Evolutionary conservation across 2,113 vertebrate species (phyloP), one percentile per base, ranked within the genome.

Genomic region (Hippocampus mohnikei): DNA sequence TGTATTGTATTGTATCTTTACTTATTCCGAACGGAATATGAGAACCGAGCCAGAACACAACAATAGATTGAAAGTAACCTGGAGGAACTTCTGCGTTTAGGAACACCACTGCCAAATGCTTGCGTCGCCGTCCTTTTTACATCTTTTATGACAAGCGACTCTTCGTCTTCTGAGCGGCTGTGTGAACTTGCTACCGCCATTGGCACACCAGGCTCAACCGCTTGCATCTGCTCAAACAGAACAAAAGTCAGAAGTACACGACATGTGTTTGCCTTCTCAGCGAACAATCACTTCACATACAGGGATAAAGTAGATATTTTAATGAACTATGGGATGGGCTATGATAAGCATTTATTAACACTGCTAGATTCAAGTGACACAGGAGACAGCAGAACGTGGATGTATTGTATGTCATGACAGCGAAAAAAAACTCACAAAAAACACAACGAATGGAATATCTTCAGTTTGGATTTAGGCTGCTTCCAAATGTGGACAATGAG

Each of bases 71-170:
- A 55, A 7, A 72, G 81, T 70, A 89, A 98, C 96, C 96, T 95
- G 72, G 95, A 97, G 21, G 96, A 98, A 88, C 96, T 98, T 85
- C 96, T 94, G 66, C 96, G 93, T 84, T 97, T 98, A 58, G 96
- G 96, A 75, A 98, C 90, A 1, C 67, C 48, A 2, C 92, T 87
- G 33, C 90, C 87, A 76, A 94, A 93, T 3, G 94, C 92, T 87
- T 96, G 94, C 3, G 93, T 87, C 20, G 92, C 91, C 16, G 93
- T 92, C 83, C 95, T 92, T 81, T 96, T 94, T 40, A 91, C 61
- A 63, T 92, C 91, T 83, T 93, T 98, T 62, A 94, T 90, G 25
- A 93, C 94, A 0, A 94, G 91, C 25, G 93, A 91, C 11, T 96
- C 95, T 79, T 97, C 95, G 66, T 96, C 95, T 81, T 97, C 96